Evolutionary conservation across 2,113 vertebrate species (phyloP).

Genomic region (Trachemys scripta): DNA sequence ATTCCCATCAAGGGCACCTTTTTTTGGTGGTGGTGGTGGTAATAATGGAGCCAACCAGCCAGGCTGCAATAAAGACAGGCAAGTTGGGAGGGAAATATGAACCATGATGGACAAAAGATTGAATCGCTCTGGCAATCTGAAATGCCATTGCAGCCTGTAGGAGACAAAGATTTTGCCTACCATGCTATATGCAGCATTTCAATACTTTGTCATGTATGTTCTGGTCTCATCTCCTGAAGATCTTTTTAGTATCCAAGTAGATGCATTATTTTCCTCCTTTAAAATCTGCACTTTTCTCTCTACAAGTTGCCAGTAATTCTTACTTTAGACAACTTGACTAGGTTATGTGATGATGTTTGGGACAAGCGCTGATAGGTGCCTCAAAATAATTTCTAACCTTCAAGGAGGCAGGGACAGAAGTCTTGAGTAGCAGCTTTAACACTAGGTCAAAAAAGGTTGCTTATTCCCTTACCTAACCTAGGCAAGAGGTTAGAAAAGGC

Average conservation of each 20-base stretch:
- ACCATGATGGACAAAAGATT: background rate
- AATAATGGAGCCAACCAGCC: background rate
- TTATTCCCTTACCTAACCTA: accelerated
- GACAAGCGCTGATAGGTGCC: accelerated
- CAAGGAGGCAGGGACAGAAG: background rate
- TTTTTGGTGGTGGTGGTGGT: background rate
- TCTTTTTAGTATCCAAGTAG: background rate
- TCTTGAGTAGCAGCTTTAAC: background rate
- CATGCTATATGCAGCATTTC: accelerated
- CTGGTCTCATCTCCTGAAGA: background rate
- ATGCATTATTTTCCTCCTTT: accelerated
- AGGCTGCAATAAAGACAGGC: background rate
- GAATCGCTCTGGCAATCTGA: background rate
- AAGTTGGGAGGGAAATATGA: background rate
- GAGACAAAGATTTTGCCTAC: background rate
- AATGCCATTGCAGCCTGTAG: background rate
- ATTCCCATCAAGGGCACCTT: background rate
- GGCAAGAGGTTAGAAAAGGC: background rate
- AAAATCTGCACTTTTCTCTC: background rate
- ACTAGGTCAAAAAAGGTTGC: accelerated
- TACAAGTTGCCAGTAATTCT: background rate
- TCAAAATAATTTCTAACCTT: background rate
- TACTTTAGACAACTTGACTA: background rate
- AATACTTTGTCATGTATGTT: accelerated
- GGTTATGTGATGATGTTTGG: background rate